Evolutionary conservation across 1,140 invertebrate species (phyloP).

Genomic region (Dicyema japonicum): DNA sequence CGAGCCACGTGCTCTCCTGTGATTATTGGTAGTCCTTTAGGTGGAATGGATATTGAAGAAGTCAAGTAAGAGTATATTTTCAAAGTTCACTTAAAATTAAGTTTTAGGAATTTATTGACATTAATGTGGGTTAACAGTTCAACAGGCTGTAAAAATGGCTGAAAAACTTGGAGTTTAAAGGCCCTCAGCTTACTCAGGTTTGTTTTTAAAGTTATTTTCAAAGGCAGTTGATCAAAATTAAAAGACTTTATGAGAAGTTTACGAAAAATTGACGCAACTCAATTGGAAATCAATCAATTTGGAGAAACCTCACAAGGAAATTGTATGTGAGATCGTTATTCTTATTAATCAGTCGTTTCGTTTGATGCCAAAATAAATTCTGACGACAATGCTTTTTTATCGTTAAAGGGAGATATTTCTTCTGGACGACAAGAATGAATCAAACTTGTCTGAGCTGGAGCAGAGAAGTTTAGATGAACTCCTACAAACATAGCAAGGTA

Average conservation of each 20-base stretch:
- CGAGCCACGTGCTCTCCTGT: conserved; percentile 24
- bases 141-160: conserved; percentile 41
- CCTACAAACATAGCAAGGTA: too few relatives aligned
- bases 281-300: conserved; percentile 78
- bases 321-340: too few relatives aligned
- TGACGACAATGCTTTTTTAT: conserved; percentile 83
- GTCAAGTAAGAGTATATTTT: conserved; percentile 20
- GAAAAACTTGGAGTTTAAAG: conserved; percentile 55
- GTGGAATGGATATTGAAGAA: conserved; percentile 73
- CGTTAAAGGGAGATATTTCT: conserved; percentile 44
- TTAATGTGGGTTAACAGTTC: conserved; percentile 38
- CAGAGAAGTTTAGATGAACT: too few relatives aligned
- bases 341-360: conserved; percentile 57
- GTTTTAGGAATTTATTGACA: conserved; percentile 38
- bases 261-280: conserved; percentile 66
- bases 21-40: conserved; percentile 11
- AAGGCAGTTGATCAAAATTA: conserved; percentile 49
- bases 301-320: conserved; percentile 54
- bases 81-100: neutral
- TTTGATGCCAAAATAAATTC: conserved; percentile 94
- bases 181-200: conserved; percentile 29
- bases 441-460: too few relatives aligned
- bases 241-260: conserved; percentile 62
- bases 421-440: too few relatives aligned
- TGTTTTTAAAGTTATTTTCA: conserved; percentile 5